A percentile compares a stretch with the other conserved stretches of the same genome.
phyloP scores from a whole-genome alignment of 2,888 invertebrate species.

The Geotrupes spiniger region DNA sequence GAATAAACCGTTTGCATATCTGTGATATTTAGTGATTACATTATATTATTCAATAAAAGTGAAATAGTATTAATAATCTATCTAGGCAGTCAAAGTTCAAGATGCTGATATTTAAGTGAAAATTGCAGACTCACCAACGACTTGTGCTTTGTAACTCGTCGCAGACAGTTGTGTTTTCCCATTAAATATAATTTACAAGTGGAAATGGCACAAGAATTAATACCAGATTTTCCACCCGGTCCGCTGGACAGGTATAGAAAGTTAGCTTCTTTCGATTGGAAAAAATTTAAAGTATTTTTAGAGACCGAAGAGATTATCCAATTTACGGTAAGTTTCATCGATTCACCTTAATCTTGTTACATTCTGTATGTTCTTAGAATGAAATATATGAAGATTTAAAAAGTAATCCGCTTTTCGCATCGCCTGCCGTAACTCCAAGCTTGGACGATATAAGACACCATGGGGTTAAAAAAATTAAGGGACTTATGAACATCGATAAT shows the following conservation, averaged over 20 bases:
- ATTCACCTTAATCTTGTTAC: not conserved
- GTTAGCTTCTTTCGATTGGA: constrained; percentile 67
- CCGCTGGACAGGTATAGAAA: constrained; percentile 63
- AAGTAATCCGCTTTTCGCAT: constrained; percentile 22
- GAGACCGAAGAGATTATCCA: constrained; percentile 55
- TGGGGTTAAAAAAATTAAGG: constrained; percentile 16
- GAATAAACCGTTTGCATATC: too few species aligned
- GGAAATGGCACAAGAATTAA: constrained; percentile 2
- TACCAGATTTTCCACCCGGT: constrained; percentile 55
- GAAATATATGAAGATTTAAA: constrained; percentile 20
- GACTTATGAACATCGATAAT: constrained; percentile 10
- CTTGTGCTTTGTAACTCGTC: too few species aligned
- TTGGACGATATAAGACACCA: constrained; percentile 22
- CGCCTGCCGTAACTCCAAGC: constrained; percentile 10
- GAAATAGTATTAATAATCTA: too few species aligned
- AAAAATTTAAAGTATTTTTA: constrained; percentile 56
- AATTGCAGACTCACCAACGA: too few species aligned
- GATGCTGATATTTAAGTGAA: too few species aligned
- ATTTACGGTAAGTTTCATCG: constrained; percentile 49
- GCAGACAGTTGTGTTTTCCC: too few species aligned
- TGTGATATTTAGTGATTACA: too few species aligned
- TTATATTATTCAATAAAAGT: too few species aligned
- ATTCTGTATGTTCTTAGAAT: constrained; percentile 8
- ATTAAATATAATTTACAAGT: too few species aligned
- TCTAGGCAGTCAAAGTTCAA: too few species aligned